Base-by-base conservation (phyloP, 2,113 vertebrate genomes). In the Thamnophis sirtalis region DNA sequence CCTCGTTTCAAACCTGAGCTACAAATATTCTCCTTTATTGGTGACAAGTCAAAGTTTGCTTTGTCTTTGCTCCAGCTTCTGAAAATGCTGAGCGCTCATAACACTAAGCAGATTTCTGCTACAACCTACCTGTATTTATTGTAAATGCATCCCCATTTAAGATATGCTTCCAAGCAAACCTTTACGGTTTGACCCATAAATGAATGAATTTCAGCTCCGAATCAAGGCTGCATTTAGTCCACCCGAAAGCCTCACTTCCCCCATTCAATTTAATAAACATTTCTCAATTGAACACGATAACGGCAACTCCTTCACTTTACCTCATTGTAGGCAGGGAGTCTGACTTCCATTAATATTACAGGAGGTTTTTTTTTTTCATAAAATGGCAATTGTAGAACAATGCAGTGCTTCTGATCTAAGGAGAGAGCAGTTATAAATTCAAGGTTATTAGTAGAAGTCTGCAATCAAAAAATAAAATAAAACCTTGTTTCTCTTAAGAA, bases 391-490 rank as follows among this genome's bases (percentile, higher is more conserved):
- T 68, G 84, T 22, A 87, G 54, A 88, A 38, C 53, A 15, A 91
- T 2, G 4, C 88, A 4, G 5, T 0, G 4, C 26, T 50, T 90
- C 90, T 86, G 80, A 73, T 86, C 90, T 91, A 22, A 90, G 54
- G 94, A 94, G 92, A 90, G 2, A 87, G 43, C 49, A 91, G 93
- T 92, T 92, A 92, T 3, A 84, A 94, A 93, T 92, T 88, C 92
- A 58, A 91, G 87, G 89, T 93, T 94, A 84, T 68, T 54, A 93
- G 80, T 10, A 1, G 33, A 89, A 93, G 22, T 54, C 33, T 94
- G 90, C 60, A 88, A 89, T 87, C 50, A 5, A 51, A 60, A 54
- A 84, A 48, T 22, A 84, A 28, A 89, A 48, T 8, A n/a, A 68
- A 87, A 95, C 87, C 9, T 91, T 38, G 28, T 48, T 90, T 92